phyloP scores from a whole-genome alignment of 1,140 invertebrate genomes.

The Hyles vespertilio region DNA sequence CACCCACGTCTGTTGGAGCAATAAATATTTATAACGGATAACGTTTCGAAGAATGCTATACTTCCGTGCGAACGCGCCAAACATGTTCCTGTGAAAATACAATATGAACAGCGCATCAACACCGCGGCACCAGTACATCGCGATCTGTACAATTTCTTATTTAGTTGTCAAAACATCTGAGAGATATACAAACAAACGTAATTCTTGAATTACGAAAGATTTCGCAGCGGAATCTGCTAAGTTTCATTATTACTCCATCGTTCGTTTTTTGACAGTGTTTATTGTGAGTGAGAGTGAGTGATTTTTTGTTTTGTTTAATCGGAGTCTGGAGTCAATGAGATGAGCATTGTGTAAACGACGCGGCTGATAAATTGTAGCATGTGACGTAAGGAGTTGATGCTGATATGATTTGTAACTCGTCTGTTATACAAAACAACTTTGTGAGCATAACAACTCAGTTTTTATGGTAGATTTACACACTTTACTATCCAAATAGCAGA shows the following conservation, averaged over 20 bases:
- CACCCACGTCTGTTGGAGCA: constrained; percentile 20
- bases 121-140: background rate
- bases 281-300: no score
- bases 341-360: no score
- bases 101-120: constrained; percentile 1
- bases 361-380: no score
- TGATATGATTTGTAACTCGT: no score
- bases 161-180: constrained; percentile 8
- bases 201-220: constrained; percentile 3
- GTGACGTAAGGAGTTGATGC: no score
- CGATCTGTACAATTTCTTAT: constrained; percentile 10
- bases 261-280: no score
- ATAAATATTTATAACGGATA: constrained; percentile 30
- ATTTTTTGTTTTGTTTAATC: no score
- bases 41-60: constrained; percentile 22
- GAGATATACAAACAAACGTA: constrained; percentile 3
- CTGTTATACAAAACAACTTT: no score
- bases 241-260: background rate
- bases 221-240: constrained; percentile 1
- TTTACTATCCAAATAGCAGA: no score
- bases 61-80: constrained; percentile 27
- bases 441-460: no score
- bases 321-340: no score
- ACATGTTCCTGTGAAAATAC: constrained; percentile 11
- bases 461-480: no score